Percentiles rank a stretch among this genome's conserved stretches.
These are phyloP conservation scores for Mnemiopsis leidyi DNA, from an alignment of 37 sponge, comb jelly and placozoan species.

Conservation along the genomic window DNA sequence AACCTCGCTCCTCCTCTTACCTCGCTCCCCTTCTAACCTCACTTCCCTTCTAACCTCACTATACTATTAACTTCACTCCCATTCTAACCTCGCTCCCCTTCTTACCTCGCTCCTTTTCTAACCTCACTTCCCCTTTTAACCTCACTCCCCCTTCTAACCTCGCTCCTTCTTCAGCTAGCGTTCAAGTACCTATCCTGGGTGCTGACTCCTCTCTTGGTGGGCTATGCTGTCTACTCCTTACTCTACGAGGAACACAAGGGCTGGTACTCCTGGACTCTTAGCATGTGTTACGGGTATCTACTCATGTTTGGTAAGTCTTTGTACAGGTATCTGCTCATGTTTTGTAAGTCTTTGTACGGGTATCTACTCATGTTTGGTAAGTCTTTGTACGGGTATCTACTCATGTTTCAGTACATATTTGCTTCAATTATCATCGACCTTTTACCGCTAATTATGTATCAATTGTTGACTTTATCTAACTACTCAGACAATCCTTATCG, in stretches of 20 bases:
- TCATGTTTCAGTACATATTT: no score
- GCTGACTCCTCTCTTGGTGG: conserved; percentile 88
- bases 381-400: conserved; percentile 98
- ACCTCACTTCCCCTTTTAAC: no score
- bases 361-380: conserved; percentile 95
- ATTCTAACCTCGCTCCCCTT: no score
- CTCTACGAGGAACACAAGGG: conserved; percentile 98
- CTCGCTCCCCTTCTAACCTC: no score
- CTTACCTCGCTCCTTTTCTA: not conserved
- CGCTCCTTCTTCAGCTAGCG: conserved; percentile 71
- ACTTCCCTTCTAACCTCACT: no score
- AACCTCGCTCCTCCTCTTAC: no score
- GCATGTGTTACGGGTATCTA: conserved; percentile 94
- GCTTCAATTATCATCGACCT: no score
- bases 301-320: conserved; percentile 95
- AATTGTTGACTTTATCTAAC: no score
- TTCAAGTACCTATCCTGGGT: conserved; percentile 93
- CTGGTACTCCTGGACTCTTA: conserved; percentile 94
- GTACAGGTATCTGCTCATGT: conserved; percentile 97
- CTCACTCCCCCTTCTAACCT: no score
- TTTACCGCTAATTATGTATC: no score
- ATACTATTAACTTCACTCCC: no score
- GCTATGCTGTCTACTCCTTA: conserved; percentile 95
- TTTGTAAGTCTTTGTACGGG: conserved; percentile 99
- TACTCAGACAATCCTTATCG: no score